Evolutionary conservation across 2,888 invertebrate species (phyloP).

Genomic region (Clostera curtula): DNA sequence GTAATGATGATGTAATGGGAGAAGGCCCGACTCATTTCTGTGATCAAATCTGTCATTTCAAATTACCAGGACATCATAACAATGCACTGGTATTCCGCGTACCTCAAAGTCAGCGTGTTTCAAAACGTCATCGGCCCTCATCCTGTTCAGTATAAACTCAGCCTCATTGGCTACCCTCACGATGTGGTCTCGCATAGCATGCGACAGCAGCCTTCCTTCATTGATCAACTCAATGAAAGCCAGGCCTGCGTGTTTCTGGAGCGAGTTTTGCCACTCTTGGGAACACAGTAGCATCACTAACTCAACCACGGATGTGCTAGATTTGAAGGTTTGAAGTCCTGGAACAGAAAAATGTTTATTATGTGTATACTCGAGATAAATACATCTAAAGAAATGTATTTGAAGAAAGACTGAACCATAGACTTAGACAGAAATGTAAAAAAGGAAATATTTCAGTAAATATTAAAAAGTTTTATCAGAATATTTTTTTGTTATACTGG

Average conservation of each 20-base stretch:
- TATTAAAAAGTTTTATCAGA: too few species aligned
- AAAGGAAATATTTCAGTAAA: too few species aligned
- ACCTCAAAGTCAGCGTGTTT: constrained; percentile 98
- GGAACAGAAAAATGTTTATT: constrained; percentile 22
- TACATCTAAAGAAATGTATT: too few species aligned
- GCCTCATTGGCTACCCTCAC: constrained; percentile 99
- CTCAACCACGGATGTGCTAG: constrained; percentile 98
- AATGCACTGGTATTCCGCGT: constrained; percentile 8
- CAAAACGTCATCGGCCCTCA: constrained; percentile 98
- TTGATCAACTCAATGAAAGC: constrained; percentile 99
- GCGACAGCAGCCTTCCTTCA: constrained; percentile 96
- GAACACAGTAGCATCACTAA: constrained; percentile 99
- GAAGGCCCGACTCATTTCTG: too few species aligned
- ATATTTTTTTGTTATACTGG: too few species aligned
- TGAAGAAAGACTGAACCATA: too few species aligned
- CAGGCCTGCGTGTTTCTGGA: constrained; percentile 99
- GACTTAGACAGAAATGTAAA: too few species aligned
- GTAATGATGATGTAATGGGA: too few species aligned
- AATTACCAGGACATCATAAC: not conserved
- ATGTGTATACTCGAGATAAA: too few species aligned
- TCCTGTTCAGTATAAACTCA: constrained; percentile 98
- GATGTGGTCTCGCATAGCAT: constrained; percentile 99
- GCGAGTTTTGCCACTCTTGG: constrained; percentile 99
- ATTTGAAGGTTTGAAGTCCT: constrained; percentile 97
- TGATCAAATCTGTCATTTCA: not conserved